Conservation (phyloP, 2,888 invertebrate species). For the Cantharis rufa region DNA sequence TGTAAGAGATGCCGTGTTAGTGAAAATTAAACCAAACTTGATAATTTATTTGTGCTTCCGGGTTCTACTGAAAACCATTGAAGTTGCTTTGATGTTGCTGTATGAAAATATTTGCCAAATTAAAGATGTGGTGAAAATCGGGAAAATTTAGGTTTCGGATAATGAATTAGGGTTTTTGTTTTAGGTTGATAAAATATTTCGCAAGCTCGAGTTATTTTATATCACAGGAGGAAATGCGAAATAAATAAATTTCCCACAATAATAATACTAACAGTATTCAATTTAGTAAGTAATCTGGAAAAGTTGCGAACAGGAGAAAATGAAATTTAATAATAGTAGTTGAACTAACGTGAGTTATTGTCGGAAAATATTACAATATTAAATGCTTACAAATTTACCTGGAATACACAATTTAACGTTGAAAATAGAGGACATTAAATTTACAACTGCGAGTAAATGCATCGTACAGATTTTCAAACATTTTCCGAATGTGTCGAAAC, state of each 20-base stretch:
- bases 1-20: not conserved
- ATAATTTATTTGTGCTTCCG: not conserved
- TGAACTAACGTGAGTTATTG: not conserved
- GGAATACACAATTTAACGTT: not conserved
- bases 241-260: not conserved
- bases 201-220: not conserved
- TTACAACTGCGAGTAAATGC: not conserved
- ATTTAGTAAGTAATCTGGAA: not conserved
- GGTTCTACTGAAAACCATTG: not conserved
- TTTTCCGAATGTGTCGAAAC: not conserved
- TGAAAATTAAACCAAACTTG: not conserved
- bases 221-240: not conserved
- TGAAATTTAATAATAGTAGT: not conserved
- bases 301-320: not conserved
- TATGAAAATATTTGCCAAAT: not conserved
- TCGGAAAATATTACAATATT: not conserved
- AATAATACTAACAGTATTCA: not conserved
- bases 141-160: not conserved
- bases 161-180: not conserved
- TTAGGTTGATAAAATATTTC: not conserved
- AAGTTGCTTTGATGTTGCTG: not conserved
- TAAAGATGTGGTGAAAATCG: not conserved
- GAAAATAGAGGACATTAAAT: not conserved
- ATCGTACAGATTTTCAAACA: not conserved
- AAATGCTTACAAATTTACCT: not conserved